Evolutionary conservation across 2,113 vertebrate species (phyloP), one percentile per base, ranked within the genome.

Genomic region (human (Homo sapiens)): DNA sequence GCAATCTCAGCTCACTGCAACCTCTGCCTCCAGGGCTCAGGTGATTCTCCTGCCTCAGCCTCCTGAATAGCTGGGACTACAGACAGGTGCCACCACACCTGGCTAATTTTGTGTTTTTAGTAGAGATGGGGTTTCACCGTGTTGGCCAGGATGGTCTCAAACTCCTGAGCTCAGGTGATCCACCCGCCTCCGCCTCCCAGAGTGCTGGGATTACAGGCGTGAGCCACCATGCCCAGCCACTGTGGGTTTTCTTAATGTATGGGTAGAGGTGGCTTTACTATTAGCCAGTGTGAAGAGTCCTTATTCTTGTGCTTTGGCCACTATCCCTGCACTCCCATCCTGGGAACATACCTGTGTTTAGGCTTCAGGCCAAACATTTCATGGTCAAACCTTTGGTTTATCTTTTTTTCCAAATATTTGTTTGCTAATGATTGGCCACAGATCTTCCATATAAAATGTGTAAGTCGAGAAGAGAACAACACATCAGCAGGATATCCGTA

Each of bases 311-410:
- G 27, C 18, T 20, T 91, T 32, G 25, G 22, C 38, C 43, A 40
- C 57, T 30, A 64, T 16, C 32, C 7, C 52, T 17, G 82, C 11
- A 20, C 35, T 73, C 68, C 43, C 43, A 35, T 52, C 64, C 52
- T 75, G 45, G 25, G 68, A 70, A 95, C 96, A 14, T 97, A 99
- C 99, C 99, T 99, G 98, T 99, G 98, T 81, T 72, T 97, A 81
- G 99, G 98, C 96, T 98, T 97, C 87, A 99, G 98, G 78, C 99
- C 98, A 32, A 99, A 99, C 61, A 99, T 91, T 57, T 87, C 96
- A 94, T 99, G 99, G 98, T 99, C 98, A 94, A 97, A 99, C 78
- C 97, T 98, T 12, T 98, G 52, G 97, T 99, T 99, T 61, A 99
- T 20, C 1, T 1, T 13, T 95, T 87, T 98, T 98, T 99, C 99